These are phyloP conservation scores for Panagrolaimus sp. DNA, from an alignment of 1,140 invertebrate genomes.

Conservation along the genomic window DNA sequence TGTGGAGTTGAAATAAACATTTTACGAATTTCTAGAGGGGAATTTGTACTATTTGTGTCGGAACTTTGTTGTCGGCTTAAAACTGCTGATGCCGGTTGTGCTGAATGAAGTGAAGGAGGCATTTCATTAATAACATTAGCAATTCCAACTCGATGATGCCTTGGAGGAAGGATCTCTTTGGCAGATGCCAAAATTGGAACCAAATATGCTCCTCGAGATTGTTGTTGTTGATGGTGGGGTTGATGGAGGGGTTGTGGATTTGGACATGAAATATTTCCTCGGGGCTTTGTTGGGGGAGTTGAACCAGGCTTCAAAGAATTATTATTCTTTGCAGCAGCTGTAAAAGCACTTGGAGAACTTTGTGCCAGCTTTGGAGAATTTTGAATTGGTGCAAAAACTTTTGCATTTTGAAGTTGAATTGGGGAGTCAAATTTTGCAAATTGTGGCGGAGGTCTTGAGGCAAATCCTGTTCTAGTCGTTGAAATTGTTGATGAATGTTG, in stretches of 20 bases:
- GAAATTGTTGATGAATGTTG: background rate
- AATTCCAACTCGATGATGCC: too few species aligned
- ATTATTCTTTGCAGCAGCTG: too few species aligned
- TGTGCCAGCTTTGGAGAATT: background rate
- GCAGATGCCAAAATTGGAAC: constrained; percentile 9
- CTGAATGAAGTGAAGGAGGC: too few species aligned
- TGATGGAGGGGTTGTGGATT: background rate
- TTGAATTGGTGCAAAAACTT: background rate
- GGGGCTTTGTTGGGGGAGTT: background rate
- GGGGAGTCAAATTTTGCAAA: constrained; percentile 12
- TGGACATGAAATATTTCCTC: background rate
- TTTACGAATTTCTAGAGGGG: background rate
- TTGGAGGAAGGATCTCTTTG: too few species aligned
- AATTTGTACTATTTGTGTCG: background rate
- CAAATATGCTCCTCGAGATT: background rate
- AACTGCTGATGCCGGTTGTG: too few species aligned
- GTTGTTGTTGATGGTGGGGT: background rate
- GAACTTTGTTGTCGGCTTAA: too few species aligned
- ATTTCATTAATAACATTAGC: too few species aligned
- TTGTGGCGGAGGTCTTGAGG: background rate
- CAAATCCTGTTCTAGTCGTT: background rate
- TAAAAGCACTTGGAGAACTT: background rate
- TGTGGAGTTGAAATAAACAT: background rate
- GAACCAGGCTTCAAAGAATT: background rate
- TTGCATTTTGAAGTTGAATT: constrained; percentile 11